These are phyloP conservation scores for Schlechtendalia chinensis DNA, from an alignment of 1,140 invertebrate species.

Conservation along the genomic window DNA sequence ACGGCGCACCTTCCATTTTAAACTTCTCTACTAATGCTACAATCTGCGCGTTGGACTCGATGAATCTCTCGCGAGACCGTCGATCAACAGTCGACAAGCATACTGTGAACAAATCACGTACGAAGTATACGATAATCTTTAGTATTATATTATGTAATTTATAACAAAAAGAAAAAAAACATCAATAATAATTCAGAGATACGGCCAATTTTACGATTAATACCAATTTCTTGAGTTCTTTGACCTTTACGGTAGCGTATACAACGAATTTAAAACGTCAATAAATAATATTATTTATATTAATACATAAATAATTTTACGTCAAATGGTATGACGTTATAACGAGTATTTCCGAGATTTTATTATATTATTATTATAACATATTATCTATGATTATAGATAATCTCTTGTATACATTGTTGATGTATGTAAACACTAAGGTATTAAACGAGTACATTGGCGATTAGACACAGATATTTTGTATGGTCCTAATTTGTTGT, in stretches of 20 bases:
- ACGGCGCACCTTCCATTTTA: constrained; percentile 73
- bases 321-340: not conserved
- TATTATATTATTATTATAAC: not conserved
- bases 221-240: not conserved
- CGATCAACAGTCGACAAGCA: constrained; percentile 89
- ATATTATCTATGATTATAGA: no score
- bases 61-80: constrained; percentile 79
- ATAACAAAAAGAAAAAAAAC: no score
- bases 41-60: constrained; percentile 91
- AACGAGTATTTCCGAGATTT: not conserved
- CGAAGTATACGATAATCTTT: no score
- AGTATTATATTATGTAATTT: no score
- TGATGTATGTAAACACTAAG: no score
- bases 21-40: constrained; percentile 88
- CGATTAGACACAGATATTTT: constrained; percentile 7
- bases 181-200: no score
- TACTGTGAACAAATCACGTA: constrained; percentile 60
- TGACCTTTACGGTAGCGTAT: not conserved
- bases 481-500: not conserved
- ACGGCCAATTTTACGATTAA: not conserved
- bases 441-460: not conserved
- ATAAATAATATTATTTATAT: not conserved
- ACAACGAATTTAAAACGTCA: not conserved
- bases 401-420: no score
- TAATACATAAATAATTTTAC: not conserved